These are phyloP conservation scores for Cantharis flavilabris DNA, from an alignment of 2,888 invertebrate species.

Conservation along the genomic window DNA sequence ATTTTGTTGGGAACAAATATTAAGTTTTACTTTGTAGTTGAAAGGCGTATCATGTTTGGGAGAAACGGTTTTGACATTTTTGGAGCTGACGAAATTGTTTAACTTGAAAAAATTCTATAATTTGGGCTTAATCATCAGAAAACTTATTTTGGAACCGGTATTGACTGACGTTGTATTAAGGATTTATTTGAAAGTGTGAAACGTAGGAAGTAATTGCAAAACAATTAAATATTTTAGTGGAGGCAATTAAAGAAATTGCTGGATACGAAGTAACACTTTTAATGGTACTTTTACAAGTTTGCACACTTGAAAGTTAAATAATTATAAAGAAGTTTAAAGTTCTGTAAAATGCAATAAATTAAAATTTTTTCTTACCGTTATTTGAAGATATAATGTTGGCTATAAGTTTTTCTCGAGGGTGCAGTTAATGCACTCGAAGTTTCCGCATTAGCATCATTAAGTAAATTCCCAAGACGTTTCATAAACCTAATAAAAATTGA, in stretches of 20 bases:
- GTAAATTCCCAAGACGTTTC: constrained; percentile 25
- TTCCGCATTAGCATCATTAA: constrained; percentile 40
- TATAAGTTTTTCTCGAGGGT: constrained; percentile 36
- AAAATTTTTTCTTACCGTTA: constrained; percentile 6
- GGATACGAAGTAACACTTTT: background rate
- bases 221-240: background rate
- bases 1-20: background rate
- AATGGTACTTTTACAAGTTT: background rate
- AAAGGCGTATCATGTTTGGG: background rate
- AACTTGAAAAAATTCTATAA: too few species aligned
- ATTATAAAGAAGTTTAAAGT: background rate
- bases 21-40: background rate
- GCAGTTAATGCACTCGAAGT: constrained; percentile 35
- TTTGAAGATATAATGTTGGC: constrained; percentile 37
- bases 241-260: background rate
- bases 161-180: background rate
- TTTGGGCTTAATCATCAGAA: background rate
- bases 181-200: background rate
- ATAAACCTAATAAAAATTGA: constrained; percentile 11
- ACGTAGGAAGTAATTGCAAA: background rate
- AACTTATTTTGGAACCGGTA: background rate
- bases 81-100: background rate
- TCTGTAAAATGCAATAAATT: background rate
- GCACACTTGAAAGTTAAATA: background rate
- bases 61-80: background rate